Conservation (phyloP, 2,797 vertebrate species). For the Muscicapa comitata region DNA sequence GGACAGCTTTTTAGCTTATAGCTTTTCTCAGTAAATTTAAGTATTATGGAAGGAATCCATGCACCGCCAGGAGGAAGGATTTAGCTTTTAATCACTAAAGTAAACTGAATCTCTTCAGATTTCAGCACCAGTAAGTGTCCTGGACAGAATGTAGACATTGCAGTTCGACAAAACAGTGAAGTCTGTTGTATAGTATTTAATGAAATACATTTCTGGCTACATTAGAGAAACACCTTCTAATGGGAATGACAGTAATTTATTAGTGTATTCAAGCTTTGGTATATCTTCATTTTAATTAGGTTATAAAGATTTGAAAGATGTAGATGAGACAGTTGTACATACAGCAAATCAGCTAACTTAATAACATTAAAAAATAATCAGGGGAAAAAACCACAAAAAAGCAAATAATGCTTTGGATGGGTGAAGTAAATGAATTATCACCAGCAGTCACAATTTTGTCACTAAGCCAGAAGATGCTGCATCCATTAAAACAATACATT, state of each 20-base stretch:
- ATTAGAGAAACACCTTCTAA: slow-evolving; percentile 56
- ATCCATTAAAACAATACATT: neutral
- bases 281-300: neutral
- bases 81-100: slow-evolving; percentile 55
- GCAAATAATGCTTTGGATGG: neutral
- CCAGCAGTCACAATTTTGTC: slow-evolving; percentile 35
- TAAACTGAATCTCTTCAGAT: slow-evolving; percentile 68
- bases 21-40: neutral
- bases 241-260: slow-evolving; percentile 24
- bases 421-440: neutral
- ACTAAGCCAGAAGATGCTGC: slow-evolving; percentile 4
- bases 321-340: neutral
- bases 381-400: neutral
- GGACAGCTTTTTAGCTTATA: neutral
- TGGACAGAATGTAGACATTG: slow-evolving; percentile 47
- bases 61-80: neutral
- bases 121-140: slow-evolving; percentile 61
- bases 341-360: slow-evolving; percentile 12
- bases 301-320: neutral
- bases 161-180: slow-evolving; percentile 60
- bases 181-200: slow-evolving; percentile 40
- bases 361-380: neutral
- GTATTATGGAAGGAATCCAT: slow-evolving; percentile 6
- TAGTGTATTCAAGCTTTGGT: neutral
- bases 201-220: slow-evolving; percentile 43